A percentile compares a stretch with the other conserved stretches of the same genome.
These are phyloP conservation scores for Horisme vitalbata DNA, from an alignment of 2,888 invertebrate species.

Conservation along the genomic window DNA sequence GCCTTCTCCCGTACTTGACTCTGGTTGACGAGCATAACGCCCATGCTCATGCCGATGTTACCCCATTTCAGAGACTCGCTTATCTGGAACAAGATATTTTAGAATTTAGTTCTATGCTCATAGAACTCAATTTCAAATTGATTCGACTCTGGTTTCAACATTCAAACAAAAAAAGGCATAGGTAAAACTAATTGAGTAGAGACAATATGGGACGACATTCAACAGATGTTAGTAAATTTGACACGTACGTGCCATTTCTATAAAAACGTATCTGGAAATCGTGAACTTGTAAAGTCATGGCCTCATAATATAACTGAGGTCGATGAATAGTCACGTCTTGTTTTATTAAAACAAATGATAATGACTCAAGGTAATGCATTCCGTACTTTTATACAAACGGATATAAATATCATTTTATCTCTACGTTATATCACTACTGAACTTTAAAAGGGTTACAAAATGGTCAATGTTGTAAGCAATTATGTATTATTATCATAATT, in stretches of 20 bases:
- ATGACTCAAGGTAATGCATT: conserved; percentile 2
- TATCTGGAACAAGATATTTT: conserved; percentile 82
- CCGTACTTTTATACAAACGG: conserved; percentile 1
- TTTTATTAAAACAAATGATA: conserved; percentile 6
- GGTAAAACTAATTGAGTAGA: no score
- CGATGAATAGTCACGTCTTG: conserved; percentile 14
- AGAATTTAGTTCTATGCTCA: conserved; percentile 2
- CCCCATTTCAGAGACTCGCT: conserved; percentile 88
- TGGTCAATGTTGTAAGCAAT: no score
- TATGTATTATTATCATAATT: no score
- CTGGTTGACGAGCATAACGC: conserved; percentile 85
- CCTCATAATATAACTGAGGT: conserved; percentile 5
- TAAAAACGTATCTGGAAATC: not conserved
- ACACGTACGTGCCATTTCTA: conserved; percentile 10
- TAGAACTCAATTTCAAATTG: not conserved
- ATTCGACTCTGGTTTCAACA: no score
- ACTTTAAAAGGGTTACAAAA: no score
- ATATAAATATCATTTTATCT: not conserved
- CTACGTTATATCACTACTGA: no score
- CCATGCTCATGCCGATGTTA: conserved; percentile 87
- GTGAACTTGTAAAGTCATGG: conserved; percentile 7
- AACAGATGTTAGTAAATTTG: conserved; percentile 6
- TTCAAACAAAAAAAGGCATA: no score
- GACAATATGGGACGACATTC: not conserved
- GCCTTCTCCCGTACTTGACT: conserved; percentile 66